These are phyloP conservation scores for Biston stratarius DNA, from an alignment of 2,888 invertebrate species.

Conservation along the genomic window DNA sequence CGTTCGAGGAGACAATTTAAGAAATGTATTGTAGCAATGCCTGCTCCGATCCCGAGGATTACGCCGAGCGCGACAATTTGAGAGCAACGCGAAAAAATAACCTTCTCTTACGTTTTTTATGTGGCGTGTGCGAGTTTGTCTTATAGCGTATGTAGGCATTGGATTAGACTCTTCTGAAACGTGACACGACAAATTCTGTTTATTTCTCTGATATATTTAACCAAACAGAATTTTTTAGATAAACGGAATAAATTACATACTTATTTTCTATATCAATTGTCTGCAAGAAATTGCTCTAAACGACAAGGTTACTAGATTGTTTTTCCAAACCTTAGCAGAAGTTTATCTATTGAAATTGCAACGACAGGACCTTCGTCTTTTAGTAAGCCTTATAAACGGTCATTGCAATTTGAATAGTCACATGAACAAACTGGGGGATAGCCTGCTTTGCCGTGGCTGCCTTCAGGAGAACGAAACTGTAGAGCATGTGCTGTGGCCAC, in stretches of 20 bases:
- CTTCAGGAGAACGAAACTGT: no score
- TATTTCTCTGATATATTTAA: neutral
- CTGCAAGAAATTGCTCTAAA: neutral
- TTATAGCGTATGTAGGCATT: conserved; percentile 8
- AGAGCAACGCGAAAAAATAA: conserved; percentile 68
- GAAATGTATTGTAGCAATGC: conserved; percentile 71
- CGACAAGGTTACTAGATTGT: neutral
- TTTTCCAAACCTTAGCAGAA: no score
- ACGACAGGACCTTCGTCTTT: no score
- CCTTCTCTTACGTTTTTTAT: conserved; percentile 62
- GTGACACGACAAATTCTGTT: conserved; percentile 14
- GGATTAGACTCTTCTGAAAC: conserved; percentile 18
- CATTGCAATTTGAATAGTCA: no score
- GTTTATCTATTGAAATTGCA: no score
- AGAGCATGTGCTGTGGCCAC: no score
- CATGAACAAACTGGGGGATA: no score
- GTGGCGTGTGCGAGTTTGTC: conserved; percentile 13
- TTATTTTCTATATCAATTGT: no score
- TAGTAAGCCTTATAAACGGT: no score
- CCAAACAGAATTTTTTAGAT: neutral
- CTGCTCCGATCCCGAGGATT: conserved; percentile 68
- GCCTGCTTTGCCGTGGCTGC: no score
- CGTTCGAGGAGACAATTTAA: conserved; percentile 78
- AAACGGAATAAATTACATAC: neutral
- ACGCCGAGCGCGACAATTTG: conserved; percentile 62